Conservation (phyloP, 2,113 vertebrate genomes). For the Brachypodius melanocephalos region DNA sequence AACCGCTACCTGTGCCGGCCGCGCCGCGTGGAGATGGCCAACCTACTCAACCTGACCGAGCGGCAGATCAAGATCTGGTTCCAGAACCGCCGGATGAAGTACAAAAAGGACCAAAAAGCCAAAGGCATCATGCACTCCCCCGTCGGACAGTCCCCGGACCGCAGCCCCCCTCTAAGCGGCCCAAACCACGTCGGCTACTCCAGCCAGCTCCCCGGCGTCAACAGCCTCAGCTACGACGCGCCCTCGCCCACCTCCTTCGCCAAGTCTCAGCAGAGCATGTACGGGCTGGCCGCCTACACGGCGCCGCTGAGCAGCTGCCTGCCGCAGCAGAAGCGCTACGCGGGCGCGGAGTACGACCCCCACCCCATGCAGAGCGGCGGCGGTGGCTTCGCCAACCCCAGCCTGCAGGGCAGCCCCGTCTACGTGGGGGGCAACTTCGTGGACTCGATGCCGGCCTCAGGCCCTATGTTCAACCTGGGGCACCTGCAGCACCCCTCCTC, state of each 20-base stretch:
- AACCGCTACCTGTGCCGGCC: constrained; percentile 97
- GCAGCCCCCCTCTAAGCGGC: constrained; percentile 91
- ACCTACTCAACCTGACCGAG: constrained; percentile 96
- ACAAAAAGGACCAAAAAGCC: constrained; percentile 99
- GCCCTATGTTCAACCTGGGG: constrained; percentile 97
- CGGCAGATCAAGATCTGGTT: constrained; percentile 99
- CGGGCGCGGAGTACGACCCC: constrained; percentile 93
- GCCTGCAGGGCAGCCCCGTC: constrained; percentile 97
- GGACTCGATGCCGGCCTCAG: constrained; percentile 98
- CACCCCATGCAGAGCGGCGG: constrained; percentile 94
- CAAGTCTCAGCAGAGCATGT: constrained; percentile 98
- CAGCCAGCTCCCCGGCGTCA: constrained; percentile 89
- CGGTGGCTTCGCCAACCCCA: constrained; percentile 90
- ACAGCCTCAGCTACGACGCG: constrained; percentile 91
- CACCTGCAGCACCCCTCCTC: constrained; percentile 98
- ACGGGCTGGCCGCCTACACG: constrained; percentile 97
- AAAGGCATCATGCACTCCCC: constrained; percentile 98
- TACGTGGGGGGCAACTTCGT: constrained; percentile 99
- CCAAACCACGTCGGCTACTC: constrained; percentile 92
- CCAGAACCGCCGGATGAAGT: constrained; percentile 98
- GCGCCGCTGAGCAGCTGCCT: constrained; percentile 95
- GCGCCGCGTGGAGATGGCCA: constrained; percentile 97
- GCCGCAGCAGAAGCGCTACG: constrained; percentile 97
- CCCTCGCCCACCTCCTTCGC: constrained; percentile 94
- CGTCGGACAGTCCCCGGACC: constrained; percentile 93